These are phyloP conservation scores for Eilema caniola DNA, from an alignment of 2,888 invertebrate species.

Conservation along the genomic window DNA sequence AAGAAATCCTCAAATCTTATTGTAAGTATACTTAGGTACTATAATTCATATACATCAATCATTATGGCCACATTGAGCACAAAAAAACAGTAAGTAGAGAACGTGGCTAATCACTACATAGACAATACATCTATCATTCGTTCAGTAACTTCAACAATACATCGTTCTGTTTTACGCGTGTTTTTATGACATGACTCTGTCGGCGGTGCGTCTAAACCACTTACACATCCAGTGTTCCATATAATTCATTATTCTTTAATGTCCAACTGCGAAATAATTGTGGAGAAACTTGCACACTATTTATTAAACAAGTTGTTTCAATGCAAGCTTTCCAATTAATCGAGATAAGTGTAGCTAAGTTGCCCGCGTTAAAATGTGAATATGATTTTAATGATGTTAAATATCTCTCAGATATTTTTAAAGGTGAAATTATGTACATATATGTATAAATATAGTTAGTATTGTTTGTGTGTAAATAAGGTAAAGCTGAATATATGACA, in stretches of 20 bases:
- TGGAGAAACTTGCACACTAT: neutral
- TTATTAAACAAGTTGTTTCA: neutral
- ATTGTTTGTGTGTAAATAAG: no score
- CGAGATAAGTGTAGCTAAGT: neutral
- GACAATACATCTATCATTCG: constrained; percentile 19
- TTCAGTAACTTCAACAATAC: constrained; percentile 20
- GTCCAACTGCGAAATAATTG: constrained; percentile 5
- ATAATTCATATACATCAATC: neutral
- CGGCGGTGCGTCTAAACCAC: neutral
- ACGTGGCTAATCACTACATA: constrained; percentile 11
- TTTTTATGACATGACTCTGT: constrained; percentile 11
- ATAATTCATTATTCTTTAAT: neutral
- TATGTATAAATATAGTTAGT: no score
- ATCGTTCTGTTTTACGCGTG: constrained; percentile 12
- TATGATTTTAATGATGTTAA: neutral
- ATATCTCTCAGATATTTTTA: neutral
- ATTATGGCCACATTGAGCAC: neutral
- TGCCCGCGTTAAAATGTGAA: neutral
- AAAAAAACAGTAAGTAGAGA: constrained; percentile 9
- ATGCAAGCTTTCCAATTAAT: constrained; percentile 2
- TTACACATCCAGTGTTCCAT: neutral
- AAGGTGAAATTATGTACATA: no score
- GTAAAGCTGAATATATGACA: no score
- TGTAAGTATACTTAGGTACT: constrained; percentile 19
- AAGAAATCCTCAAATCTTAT: constrained; percentile 7